These are phyloP conservation scores for Scaptomyza flava DNA, from an alignment of 2,888 invertebrate species.

Conservation along the genomic window DNA sequence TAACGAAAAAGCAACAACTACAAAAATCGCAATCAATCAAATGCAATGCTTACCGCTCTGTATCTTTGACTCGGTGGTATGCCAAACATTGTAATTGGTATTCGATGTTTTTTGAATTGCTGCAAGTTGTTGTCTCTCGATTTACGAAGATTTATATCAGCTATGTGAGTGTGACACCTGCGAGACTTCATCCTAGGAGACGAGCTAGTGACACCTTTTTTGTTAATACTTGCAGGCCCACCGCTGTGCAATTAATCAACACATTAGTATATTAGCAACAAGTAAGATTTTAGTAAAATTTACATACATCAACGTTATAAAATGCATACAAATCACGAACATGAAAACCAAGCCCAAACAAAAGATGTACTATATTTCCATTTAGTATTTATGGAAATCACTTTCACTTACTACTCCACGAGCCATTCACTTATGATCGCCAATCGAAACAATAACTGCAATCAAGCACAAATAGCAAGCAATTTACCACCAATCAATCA, in stretches of 20 bases:
- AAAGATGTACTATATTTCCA: slow-evolving; percentile 10
- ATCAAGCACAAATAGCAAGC: slow-evolving; percentile 53
- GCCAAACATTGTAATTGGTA: slow-evolving; percentile 73
- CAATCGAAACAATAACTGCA: slow-evolving; percentile 57
- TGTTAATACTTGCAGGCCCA: slow-evolving; percentile 17
- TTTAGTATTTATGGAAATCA: slow-evolving; percentile 11
- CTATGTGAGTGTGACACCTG: slow-evolving; percentile 55
- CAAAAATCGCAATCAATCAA: slow-evolving; percentile 75
- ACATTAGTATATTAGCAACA: slow-evolving; percentile 23
- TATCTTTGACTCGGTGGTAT: slow-evolving; percentile 67
- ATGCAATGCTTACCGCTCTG: slow-evolving; percentile 34
- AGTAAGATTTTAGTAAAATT: not conserved
- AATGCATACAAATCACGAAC: not conserved
- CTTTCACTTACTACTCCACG: slow-evolving; percentile 40
- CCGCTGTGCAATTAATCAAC: slow-evolving; percentile 72
- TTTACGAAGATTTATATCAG: slow-evolving; percentile 64
- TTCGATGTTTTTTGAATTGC: slow-evolving; percentile 61
- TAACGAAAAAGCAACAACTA: slow-evolving; percentile 45
- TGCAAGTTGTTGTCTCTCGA: slow-evolving; percentile 29
- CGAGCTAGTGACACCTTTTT: slow-evolving; percentile 48
- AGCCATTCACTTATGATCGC: slow-evolving; percentile 36
- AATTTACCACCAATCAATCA: slow-evolving; percentile 58
- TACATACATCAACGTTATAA: too few species aligned
- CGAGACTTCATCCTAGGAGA: slow-evolving; percentile 15
- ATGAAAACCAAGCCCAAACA: not conserved